phyloP scores from a whole-genome alignment of 2,888 invertebrate genomes.

The Ornithoptera alexandrae region DNA sequence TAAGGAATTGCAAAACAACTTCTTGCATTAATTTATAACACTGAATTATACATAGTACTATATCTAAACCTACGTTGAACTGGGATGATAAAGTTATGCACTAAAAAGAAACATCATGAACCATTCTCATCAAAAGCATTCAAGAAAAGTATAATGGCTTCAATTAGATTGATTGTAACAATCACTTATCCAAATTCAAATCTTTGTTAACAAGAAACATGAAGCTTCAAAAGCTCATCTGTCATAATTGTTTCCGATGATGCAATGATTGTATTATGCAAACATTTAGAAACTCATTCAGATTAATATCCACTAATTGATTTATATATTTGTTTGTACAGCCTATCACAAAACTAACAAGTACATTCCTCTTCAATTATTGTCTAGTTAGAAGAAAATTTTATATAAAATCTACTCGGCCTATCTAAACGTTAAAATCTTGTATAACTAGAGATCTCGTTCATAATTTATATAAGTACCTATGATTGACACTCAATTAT shows the following conservation, averaged over 20 bases:
- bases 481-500: constrained; percentile 22
- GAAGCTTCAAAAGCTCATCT: neutral
- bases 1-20: constrained; percentile 20
- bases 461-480: constrained; percentile 31
- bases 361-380: constrained; percentile 12
- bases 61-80: neutral
- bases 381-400: constrained; percentile 13
- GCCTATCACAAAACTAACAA: constrained; percentile 25
- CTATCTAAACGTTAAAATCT: constrained; percentile 10
- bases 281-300: neutral
- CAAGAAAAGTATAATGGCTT: neutral
- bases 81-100: neutral
- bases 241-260: neutral
- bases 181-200: neutral
- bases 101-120: neutral
- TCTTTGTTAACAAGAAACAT: neutral
- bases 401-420: constrained; percentile 7
- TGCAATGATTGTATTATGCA: neutral
- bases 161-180: neutral
- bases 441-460: constrained; percentile 28
- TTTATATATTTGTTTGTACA: constrained; percentile 15
- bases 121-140: neutral
- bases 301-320: constrained; percentile 19
- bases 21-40: constrained; percentile 5
- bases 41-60: constrained; percentile 4